Percentiles rank a stretch among this genome's conserved stretches.
These are phyloP conservation scores for Tholera decimalis DNA, from an alignment of 2,888 invertebrate genomes.

Conservation along the genomic window DNA sequence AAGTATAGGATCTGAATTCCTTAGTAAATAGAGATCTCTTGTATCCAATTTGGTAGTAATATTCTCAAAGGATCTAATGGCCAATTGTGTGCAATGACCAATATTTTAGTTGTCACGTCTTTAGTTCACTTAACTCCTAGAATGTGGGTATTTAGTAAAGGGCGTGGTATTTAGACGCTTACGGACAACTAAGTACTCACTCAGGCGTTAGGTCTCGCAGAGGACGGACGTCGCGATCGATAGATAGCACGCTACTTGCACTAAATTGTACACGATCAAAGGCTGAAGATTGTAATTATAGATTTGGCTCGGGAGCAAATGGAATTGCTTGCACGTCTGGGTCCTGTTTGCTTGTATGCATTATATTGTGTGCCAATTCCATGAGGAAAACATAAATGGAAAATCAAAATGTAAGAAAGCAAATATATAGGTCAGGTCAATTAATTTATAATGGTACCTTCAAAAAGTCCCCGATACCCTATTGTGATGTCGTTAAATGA, in stretches of 20 bases:
- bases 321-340: constrained; percentile 7
- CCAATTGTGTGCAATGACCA: constrained; percentile 23
- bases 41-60: constrained; percentile 10
- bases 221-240: constrained; percentile 68
- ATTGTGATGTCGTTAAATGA: constrained; percentile 62
- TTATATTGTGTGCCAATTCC: constrained; percentile 1
- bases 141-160: constrained; percentile 76
- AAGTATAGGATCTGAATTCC: neutral
- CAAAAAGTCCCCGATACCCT: constrained; percentile 44
- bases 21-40: neutral
- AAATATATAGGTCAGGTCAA: constrained; percentile 13
- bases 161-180: constrained; percentile 73
- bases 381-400: constrained; percentile 3
- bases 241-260: constrained; percentile 63
- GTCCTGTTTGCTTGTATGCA: constrained; percentile 20
- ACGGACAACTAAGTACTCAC: constrained; percentile 69
- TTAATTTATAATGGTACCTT: constrained; percentile 31
- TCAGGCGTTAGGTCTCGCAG: constrained; percentile 68
- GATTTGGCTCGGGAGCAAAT: constrained; percentile 36
- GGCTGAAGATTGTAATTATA: constrained; percentile 57
- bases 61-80: constrained; percentile 1
- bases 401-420: constrained; percentile 13
- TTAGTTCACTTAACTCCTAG: constrained; percentile 36
- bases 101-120: constrained; percentile 30
- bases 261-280: constrained; percentile 63